Evolutionary conservation across 1,140 invertebrate species (phyloP), one percentile per base, ranked within the genome.

Genomic region (Cyrtorhinus lividipennis): DNA sequence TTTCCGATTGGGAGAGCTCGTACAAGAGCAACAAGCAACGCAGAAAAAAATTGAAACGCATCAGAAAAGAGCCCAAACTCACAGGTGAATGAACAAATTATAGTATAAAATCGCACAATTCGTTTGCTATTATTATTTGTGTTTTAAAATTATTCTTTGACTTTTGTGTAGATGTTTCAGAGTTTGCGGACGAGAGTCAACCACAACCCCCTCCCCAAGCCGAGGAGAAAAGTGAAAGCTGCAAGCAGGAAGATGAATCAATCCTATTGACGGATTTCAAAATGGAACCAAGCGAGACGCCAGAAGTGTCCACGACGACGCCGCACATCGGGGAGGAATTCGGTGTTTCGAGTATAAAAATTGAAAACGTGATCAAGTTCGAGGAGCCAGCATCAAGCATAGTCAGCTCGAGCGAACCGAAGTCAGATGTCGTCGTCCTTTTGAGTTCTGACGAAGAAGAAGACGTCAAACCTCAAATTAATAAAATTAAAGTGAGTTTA

Each of bases 1-100:
- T 57, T 45, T 63, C 62, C 2, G 62, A 63, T 45, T 63, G 62
- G 62, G 62, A 63, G 58, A 63, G 25, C 24, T 15, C 27, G 1
- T 59, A 63, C 27, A 63, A 30, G 24, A 63, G 25, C 38, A 63
- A 58, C 38, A 63, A 30, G 46, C 23, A 56, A 22, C 22, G 1
- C 38, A 58, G 12, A 58, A 53, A 53, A 20, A 12, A 20, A 53
- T 3, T 53, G 20, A 53, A 38, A 15, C 30, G 5, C 15, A 5
- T 38, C 30, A 38, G 15, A 38, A 15, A 38, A 38, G 15, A n/a
- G n/a, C n/a, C n/a, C n/a, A n/a, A n/a, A n/a, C n/a, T n/a, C n/a
- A n/a, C n/a, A n/a, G n/a, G n/a, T n/a, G n/a, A n/a, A n/a, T n/a
- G n/a, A n/a, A n/a, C n/a, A n/a, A n/a, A n/a, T n/a, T n/a, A n/a